Evolutionary conservation across 2,888 invertebrate genomes (phyloP).

Genomic region (Tachina fera): DNA sequence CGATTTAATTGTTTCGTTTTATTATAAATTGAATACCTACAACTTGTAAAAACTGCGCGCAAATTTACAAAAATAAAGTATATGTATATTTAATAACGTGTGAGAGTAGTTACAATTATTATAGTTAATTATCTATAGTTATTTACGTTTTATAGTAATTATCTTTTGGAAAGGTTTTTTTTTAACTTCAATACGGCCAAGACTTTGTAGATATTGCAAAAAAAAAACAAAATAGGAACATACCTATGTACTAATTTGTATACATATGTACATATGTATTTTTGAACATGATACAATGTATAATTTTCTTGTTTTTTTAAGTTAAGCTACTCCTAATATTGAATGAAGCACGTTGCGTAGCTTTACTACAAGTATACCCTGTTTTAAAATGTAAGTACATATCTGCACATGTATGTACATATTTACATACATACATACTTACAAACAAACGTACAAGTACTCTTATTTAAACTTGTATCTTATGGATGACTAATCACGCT

Average conservation of each 20-base stretch:
- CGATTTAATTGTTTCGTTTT: background rate
- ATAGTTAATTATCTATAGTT: too few species aligned
- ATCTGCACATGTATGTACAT: background rate
- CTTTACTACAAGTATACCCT: constrained; percentile 6
- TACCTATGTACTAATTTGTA: too few species aligned
- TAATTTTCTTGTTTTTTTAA: constrained; percentile 13
- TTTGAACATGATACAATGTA: constrained; percentile 6
- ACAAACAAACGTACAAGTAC: background rate
- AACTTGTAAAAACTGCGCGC: background rate
- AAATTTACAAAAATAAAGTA: constrained; percentile 1
- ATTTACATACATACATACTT: background rate
- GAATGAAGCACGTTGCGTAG: constrained; percentile 62
- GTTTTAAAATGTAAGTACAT: too few species aligned
- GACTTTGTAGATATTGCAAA: constrained; percentile 17
- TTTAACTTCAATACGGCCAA: constrained; percentile 20
- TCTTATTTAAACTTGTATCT: constrained; percentile 68
- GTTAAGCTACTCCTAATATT: constrained; percentile 7
- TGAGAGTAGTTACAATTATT: constrained; percentile 10
- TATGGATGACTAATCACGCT: constrained; percentile 70
- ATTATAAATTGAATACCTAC: background rate
- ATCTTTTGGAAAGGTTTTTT: constrained; percentile 13
- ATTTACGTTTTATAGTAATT: constrained; percentile 29
- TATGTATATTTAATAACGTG: background rate
- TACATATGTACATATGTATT: too few species aligned
- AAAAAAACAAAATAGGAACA: background rate